A percentile compares a stretch with the other conserved stretches of the same genome.
phyloP scores from a whole-genome alignment of 2,888 invertebrate genomes.

The Tachina fera region DNA sequence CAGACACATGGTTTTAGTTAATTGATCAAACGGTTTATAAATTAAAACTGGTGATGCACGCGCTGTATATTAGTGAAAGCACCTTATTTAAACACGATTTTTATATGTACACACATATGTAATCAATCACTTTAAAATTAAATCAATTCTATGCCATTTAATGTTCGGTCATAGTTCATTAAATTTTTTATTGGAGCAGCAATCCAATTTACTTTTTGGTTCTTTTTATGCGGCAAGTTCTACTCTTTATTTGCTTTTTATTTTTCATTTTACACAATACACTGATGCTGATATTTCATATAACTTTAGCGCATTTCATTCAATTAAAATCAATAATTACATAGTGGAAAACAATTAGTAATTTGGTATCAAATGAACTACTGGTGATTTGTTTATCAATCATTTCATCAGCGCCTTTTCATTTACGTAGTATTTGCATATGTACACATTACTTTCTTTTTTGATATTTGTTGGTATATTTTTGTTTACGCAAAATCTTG shows the following conservation, averaged over 20 bases:
- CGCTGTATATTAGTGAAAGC: slow-evolving; percentile 1
- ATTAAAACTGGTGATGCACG: background rate
- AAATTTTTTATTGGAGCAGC: background rate
- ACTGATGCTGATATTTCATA: background rate
- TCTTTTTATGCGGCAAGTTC: background rate
- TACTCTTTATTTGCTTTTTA: background rate
- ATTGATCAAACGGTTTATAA: slow-evolving; percentile 30
- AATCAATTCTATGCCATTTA: background rate
- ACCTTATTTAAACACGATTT: slow-evolving; percentile 25
- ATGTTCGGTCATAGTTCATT: background rate
- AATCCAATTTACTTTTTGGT: background rate
- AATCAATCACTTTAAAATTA: background rate
- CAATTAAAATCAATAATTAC: slow-evolving; percentile 1
- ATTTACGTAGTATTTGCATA: slow-evolving; percentile 16
- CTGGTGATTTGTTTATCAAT: background rate
- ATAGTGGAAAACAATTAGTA: background rate
- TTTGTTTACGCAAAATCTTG: slow-evolving; percentile 50
- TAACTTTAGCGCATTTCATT: background rate
- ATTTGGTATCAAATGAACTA: background rate
- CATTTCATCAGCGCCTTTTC: background rate
- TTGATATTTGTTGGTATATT: slow-evolving; percentile 26
- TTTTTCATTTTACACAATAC: background rate
- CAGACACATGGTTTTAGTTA: slow-evolving; percentile 37
- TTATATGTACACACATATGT: too few relatives aligned
- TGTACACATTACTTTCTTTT: background rate